phyloP scores from a whole-genome alignment of 2,113 vertebrate genomes.

The Ochotona princeps region DNA sequence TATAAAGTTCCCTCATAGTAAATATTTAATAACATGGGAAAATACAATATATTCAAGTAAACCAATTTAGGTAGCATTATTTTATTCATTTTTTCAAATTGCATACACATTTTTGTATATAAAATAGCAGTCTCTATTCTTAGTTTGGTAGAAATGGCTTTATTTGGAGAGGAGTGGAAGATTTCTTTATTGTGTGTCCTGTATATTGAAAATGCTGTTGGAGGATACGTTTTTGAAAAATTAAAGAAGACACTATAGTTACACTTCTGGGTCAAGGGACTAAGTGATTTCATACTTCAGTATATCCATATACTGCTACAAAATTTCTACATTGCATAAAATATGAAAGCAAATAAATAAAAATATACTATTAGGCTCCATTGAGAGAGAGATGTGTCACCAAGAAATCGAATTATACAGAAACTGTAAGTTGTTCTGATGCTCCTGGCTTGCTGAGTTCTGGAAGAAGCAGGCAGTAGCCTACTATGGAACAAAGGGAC shows the following conservation, averaged over 20 bases:
- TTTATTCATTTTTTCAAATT: constrained; percentile 35
- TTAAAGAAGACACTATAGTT: background rate
- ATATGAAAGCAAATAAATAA: background rate
- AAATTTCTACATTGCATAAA: constrained; percentile 5
- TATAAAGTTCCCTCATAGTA: constrained; percentile 4
- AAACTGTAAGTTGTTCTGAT: background rate
- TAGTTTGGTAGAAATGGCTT: background rate
- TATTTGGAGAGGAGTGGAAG: constrained; percentile 42
- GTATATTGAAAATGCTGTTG: background rate
- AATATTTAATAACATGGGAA: constrained; percentile 37
- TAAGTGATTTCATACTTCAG: background rate
- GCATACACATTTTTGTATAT: background rate
- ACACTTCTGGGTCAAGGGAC: background rate
- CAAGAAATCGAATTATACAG: background rate
- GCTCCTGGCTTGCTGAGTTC: background rate
- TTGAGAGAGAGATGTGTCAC: background rate
- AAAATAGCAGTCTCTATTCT: background rate
- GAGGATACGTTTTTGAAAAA: constrained; percentile 49
- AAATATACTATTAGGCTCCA: background rate
- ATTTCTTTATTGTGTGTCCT: background rate
- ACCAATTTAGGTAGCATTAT: background rate
- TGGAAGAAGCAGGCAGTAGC: background rate
- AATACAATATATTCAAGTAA: constrained; percentile 25
- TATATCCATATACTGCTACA: constrained; percentile 15
- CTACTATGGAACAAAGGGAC: background rate